Conservation (phyloP, 2,888 invertebrate species). For the Eretmocerus hayati region DNA sequence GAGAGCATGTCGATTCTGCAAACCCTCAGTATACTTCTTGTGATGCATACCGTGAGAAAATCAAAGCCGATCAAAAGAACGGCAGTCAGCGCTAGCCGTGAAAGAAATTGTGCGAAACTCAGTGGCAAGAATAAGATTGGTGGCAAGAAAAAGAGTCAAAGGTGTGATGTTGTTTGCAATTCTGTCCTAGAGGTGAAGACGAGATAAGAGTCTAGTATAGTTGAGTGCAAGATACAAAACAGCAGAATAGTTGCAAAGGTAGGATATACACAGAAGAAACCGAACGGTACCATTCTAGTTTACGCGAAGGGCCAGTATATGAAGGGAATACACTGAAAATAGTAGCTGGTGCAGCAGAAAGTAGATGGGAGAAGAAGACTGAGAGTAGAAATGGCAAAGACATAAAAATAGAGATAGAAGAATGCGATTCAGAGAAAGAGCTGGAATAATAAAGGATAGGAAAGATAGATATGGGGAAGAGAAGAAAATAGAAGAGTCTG, state of each 20-base stretch:
- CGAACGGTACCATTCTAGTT: conserved; percentile 15
- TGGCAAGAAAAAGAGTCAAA: conserved; percentile 1
- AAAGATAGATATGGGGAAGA: not conserved
- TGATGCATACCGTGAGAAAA: no score
- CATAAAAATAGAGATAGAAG: no score
- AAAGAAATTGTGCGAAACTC: no score
- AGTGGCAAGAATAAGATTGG: conserved; percentile 8
- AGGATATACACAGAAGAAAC: conserved; percentile 7
- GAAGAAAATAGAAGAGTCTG: conserved; percentile 1
- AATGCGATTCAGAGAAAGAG: not conserved
- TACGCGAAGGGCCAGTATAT: conserved; percentile 15
- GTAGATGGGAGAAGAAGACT: not conserved
- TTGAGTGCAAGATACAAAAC: not conserved
- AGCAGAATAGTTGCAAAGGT: not conserved
- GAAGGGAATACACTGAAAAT: conserved; percentile 2
- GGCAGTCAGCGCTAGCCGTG: no score
- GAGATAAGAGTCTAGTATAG: not conserved
- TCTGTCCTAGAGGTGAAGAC: not conserved
- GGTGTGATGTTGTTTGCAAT: conserved; percentile 1
- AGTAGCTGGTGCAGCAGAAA: conserved; percentile 1
- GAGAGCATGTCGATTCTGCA: no score
- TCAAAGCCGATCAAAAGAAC: no score
- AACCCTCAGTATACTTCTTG: no score
- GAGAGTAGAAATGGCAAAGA: no score
- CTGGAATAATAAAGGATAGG: not conserved